A percentile compares a stretch with the other conserved stretches of the same genome.
These are phyloP conservation scores for Epizoanthus stellaris DNA, from an alignment of 92 coral and sea anemone genomes.

Conservation along the genomic window DNA sequence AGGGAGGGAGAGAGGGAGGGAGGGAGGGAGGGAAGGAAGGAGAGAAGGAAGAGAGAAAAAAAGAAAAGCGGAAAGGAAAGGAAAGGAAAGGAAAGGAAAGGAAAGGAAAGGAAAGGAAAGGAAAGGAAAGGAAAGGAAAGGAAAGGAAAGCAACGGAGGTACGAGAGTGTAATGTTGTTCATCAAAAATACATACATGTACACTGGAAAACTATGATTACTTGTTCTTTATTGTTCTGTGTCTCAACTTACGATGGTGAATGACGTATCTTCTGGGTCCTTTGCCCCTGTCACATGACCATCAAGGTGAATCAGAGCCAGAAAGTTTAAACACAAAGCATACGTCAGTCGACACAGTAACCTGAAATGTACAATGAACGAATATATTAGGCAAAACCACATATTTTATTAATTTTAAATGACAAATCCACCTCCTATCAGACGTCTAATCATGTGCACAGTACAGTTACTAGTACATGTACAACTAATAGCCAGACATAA, in stretches of 20 bases:
- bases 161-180: not conserved
- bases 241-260: slow-evolving; percentile 79
- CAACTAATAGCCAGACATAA: too few relatives aligned
- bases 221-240: not conserved
- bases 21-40: not conserved
- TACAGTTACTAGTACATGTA: too few relatives aligned
- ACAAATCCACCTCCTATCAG: too few relatives aligned
- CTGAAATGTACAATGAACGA: slow-evolving; percentile 40
- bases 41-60: too few relatives aligned
- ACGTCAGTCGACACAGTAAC: slow-evolving; percentile 93
- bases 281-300: slow-evolving; percentile 94
- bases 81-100: not conserved
- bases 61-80: too few relatives aligned
- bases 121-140: too few relatives aligned
- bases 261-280: slow-evolving; percentile 83
- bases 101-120: too few relatives aligned
- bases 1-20: not conserved
- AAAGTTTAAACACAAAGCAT: slow-evolving; percentile 96
- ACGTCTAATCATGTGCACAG: too few relatives aligned
- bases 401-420: too few relatives aligned
- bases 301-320: slow-evolving; percentile 97
- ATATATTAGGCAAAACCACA: not conserved
- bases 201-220: too few relatives aligned
- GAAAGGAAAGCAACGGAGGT: too few relatives aligned
- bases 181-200: not conserved